Evolutionary conservation across 2,888 invertebrate genomes (phyloP).

Genomic region (Ptilodon capucinus): DNA sequence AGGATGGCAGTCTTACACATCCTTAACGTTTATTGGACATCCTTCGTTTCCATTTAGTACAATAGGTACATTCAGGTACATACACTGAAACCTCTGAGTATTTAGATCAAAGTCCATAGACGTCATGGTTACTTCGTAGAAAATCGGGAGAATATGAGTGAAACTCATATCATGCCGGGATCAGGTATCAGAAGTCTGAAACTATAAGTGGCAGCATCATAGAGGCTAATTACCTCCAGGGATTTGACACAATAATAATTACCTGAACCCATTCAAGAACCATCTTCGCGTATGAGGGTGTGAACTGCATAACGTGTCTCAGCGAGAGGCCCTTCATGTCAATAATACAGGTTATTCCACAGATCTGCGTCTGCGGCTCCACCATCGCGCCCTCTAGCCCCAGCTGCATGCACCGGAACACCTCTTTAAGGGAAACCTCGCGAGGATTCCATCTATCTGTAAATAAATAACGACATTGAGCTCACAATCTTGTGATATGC

Average conservation of each 20-base stretch:
- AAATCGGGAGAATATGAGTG: too few relatives aligned
- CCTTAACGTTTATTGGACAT: neutral
- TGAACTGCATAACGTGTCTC: slow-evolving; percentile 88
- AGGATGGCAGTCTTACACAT: neutral
- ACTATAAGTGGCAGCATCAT: too few relatives aligned
- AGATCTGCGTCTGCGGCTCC: slow-evolving; percentile 91
- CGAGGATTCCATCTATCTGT: slow-evolving; percentile 90
- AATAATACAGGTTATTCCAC: slow-evolving; percentile 87
- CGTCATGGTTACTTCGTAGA: too few relatives aligned
- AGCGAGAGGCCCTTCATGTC: slow-evolving; percentile 90
- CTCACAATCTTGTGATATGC: too few relatives aligned
- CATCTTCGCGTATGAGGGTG: slow-evolving; percentile 89
- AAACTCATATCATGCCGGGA: too few relatives aligned
- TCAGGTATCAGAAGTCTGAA: too few relatives aligned
- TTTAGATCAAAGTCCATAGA: neutral
- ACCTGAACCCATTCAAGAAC: slow-evolving; percentile 88
- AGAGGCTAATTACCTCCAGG: too few relatives aligned
- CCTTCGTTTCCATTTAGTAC: too few relatives aligned
- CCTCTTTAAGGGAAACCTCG: slow-evolving; percentile 84
- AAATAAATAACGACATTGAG: slow-evolving; percentile 26
- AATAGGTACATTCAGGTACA: neutral
- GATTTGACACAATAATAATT: slow-evolving; percentile 5
- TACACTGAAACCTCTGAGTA: neutral
- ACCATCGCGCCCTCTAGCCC: slow-evolving; percentile 88
- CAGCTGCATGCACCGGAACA: slow-evolving; percentile 87